These are phyloP conservation scores for Caerostris darwini DNA, from an alignment of 1,140 invertebrate species.

Conservation along the genomic window DNA sequence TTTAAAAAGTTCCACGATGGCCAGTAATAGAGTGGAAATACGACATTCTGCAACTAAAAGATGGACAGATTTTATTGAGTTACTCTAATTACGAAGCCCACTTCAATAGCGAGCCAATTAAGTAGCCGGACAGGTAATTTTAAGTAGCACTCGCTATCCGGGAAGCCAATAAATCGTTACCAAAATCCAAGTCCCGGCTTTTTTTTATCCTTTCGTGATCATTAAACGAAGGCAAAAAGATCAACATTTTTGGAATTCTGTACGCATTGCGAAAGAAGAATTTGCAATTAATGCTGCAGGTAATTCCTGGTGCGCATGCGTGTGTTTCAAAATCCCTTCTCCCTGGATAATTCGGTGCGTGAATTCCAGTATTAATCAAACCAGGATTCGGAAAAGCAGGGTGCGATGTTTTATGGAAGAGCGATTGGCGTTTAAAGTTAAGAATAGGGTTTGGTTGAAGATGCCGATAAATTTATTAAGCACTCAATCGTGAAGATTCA, in stretches of 20 bases:
- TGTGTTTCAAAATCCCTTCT: neutral
- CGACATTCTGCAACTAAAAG: neutral
- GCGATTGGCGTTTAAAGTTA: neutral
- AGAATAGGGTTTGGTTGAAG: no score
- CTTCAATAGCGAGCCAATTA: conserved; percentile 46
- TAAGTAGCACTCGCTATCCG: neutral
- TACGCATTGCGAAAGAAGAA: neutral
- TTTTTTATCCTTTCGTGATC: neutral
- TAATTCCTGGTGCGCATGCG: neutral
- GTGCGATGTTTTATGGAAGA: neutral
- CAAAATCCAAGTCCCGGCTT: neutral
- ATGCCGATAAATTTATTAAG: neutral
- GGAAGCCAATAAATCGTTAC: conserved; percentile 1
- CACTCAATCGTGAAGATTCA: neutral
- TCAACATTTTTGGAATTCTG: conserved; percentile 20
- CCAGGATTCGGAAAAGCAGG: neutral
- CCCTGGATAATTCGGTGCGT: neutral
- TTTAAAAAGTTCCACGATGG: neutral
- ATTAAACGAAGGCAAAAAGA: neutral
- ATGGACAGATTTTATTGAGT: conserved; percentile 33
- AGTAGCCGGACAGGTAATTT: conserved; percentile 9
- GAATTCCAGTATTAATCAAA: conserved; percentile 22
- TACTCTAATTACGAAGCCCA: conserved; percentile 33
- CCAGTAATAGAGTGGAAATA: conserved; percentile 6
- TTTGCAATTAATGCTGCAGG: conserved; percentile 21